These are phyloP conservation scores for Linnaemya vulpina DNA, from an alignment of 2,888 invertebrate genomes.

Conservation along the genomic window DNA sequence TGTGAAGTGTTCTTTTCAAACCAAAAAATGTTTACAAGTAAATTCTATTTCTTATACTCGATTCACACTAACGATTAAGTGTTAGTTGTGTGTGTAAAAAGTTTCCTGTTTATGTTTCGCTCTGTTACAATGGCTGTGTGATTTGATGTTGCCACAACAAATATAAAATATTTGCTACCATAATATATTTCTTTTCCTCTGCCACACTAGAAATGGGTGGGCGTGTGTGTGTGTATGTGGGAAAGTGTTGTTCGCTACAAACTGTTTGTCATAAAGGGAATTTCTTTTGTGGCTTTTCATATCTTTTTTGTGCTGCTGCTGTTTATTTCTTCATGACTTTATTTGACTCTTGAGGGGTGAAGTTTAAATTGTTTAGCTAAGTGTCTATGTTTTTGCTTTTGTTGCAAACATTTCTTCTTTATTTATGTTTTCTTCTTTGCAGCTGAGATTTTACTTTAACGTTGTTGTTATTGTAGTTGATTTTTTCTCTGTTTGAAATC, in stretches of 20 bases:
- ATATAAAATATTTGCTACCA: slow-evolving; percentile 53
- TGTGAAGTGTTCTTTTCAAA: not conserved
- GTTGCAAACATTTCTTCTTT: not conserved
- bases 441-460: slow-evolving; percentile 50
- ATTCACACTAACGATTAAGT: slow-evolving; percentile 20
- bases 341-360: slow-evolving; percentile 65
- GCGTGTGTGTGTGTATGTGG: not conserved
- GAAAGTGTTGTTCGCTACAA: slow-evolving; percentile 19
- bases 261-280: slow-evolving; percentile 66
- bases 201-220: not conserved
- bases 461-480: slow-evolving; percentile 13
- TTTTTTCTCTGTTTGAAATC: slow-evolving; percentile 16
- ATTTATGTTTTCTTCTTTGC: not conserved
- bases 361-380: slow-evolving; percentile 67
- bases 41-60: slow-evolving; percentile 2
- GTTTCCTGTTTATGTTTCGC: slow-evolving; percentile 26
- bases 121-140: slow-evolving; percentile 30
- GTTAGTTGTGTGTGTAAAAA: slow-evolving; percentile 30
- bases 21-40: not conserved
- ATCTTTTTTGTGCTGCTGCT: not conserved
- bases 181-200: slow-evolving; percentile 39
- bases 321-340: slow-evolving; percentile 33
- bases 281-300: slow-evolving; percentile 60
- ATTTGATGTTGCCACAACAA: slow-evolving; percentile 53
- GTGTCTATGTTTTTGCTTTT: slow-evolving; percentile 51